A percentile compares a stretch with the other conserved stretches of the same genome.
These are phyloP conservation scores for Silurus asotus DNA, from an alignment of 2,113 vertebrate genomes.

Conservation along the genomic window DNA sequence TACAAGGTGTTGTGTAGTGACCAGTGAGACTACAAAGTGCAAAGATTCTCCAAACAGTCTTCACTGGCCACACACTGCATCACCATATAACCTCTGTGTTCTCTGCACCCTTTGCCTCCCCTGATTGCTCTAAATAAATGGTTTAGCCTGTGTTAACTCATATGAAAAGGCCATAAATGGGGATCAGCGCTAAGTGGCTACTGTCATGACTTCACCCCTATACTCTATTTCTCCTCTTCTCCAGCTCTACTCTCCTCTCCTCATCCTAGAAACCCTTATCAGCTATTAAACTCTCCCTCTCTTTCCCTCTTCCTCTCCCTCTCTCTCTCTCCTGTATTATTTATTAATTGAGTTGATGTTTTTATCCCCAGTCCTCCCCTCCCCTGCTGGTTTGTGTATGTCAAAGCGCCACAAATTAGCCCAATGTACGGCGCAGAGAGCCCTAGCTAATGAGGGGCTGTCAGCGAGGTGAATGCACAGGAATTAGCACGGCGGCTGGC, in stretches of 20 bases:
- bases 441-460: conserved; percentile 57
- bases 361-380: conserved; percentile 54
- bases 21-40: neutral
- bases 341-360: conserved; percentile 60
- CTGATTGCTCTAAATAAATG: conserved; percentile 49
- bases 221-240: conserved; percentile 12
- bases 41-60: conserved; percentile 14
- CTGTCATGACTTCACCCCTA: conserved; percentile 52
- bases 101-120: neutral
- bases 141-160: conserved; percentile 48
- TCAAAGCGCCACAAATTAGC: conserved; percentile 59
- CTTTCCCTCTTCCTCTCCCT: conserved; percentile 16
- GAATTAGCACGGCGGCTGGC: conserved; percentile 50
- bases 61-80: neutral
- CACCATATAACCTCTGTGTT: conserved; percentile 32
- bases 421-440: conserved; percentile 55
- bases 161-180: conserved; percentile 55
- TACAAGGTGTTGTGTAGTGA: neutral
- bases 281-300: conserved; percentile 42
- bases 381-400: conserved; percentile 58
- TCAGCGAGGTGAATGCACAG: conserved; percentile 51
- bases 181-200: conserved; percentile 47
- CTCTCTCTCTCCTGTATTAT: conserved; percentile 48
- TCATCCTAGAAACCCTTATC: conserved; percentile 44
- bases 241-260: neutral